Evolutionary conservation across 2,113 vertebrate genomes (phyloP), one percentile per base, ranked within the genome.

Genomic region (Neotragus pygmaeus): DNA sequence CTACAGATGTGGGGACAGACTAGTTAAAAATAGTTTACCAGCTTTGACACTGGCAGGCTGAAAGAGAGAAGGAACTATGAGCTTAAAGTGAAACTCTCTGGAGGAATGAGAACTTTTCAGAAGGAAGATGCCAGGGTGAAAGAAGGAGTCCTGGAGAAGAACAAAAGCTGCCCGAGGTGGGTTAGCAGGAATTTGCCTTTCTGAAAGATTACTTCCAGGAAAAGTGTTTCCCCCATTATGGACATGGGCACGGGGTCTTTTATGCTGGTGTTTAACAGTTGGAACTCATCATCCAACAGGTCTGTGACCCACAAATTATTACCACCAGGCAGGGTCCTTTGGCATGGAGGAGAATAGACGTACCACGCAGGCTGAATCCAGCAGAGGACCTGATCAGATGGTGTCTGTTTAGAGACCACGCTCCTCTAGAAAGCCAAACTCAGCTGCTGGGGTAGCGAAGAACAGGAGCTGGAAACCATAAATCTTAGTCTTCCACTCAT

Each of bases 151-250:
- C 25, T 36, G 39, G 51, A 64, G 43, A 57, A 77, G 27, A 57
- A 39, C 23, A 62, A 57, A 78, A 55, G 10, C 25, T 39, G 12
- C 30, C 33, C 45, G 28, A 39, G 47, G 13, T 51, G 15, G 5
- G 16, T n/a, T 17, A 60, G 28, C 12, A 73, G 51, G n/a, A 43
- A 45, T 58, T 47, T 33, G 43, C 58, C n/a, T 81, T 93, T 93
- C 36, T 95, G 30, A 66, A 60, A 51, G 30, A 80, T 87, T 25
- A 23, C n/a, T 85, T 93, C 64, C 19, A 55, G 90, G 92, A 64
- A 81, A 25, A 36, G 8, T 7, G 5, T 80, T 14, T 57, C 25
- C 55, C 28, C 11, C 2, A 0, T 0, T 10, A 17, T 33, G 17
- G 66, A 87, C 36, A 27, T 0, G 33, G 60, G 81, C 17, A 0